Evolutionary conservation across 2,113 vertebrate genomes (phyloP).

Genomic region (Muntiacus muntjak): DNA sequence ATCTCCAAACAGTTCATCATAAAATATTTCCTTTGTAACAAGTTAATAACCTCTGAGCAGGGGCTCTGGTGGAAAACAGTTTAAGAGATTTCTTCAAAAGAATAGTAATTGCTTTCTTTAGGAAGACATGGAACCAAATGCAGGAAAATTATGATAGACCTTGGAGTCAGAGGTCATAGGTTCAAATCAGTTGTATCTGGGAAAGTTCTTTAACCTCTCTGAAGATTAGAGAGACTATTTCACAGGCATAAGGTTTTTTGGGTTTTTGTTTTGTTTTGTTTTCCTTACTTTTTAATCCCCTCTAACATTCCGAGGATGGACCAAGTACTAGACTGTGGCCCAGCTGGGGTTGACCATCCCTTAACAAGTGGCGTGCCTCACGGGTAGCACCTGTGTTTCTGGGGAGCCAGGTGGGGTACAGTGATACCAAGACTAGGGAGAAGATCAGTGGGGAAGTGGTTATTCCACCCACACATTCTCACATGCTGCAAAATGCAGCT

Average conservation of each 20-base stretch:
- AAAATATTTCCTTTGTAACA: neutral
- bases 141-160: neutral
- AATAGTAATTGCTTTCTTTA: neutral
- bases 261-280: neutral
- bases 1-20: neutral
- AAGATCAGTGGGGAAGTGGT: conserved; percentile 68
- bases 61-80: neutral
- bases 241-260: neutral
- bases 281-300: neutral
- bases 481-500: conserved; percentile 66
- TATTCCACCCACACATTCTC: conserved; percentile 69
- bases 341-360: neutral
- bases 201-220: neutral
- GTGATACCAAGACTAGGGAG: conserved; percentile 56
- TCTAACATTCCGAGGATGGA: neutral
- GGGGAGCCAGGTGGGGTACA: conserved; percentile 49
- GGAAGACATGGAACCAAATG: neutral
- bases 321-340: neutral
- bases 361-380: neutral
- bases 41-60: neutral
- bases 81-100: neutral
- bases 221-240: neutral
- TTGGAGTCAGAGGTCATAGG: neutral
- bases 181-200: neutral
- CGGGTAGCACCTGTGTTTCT: conserved; percentile 53